Evolutionary conservation across 2,797 vertebrate species (phyloP).

Genomic region (Tympanoctomys barrerae): DNA sequence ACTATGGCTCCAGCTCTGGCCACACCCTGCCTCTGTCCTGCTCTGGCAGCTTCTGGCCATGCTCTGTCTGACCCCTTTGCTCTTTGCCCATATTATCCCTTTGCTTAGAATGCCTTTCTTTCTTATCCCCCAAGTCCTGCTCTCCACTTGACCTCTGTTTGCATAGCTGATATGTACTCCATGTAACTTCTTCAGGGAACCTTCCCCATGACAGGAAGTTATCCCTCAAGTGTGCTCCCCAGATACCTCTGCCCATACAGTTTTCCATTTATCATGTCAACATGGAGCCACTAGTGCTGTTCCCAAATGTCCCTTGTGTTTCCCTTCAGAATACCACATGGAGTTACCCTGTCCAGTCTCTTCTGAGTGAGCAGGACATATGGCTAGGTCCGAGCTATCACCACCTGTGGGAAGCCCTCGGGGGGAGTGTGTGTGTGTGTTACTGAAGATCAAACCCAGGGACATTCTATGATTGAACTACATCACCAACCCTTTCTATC

Average conservation of each 20-base stretch:
- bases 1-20: background rate
- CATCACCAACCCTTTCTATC: background rate
- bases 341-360: background rate
- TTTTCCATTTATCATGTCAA: background rate
- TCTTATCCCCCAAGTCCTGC: background rate
- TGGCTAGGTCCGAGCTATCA: background rate
- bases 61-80: background rate
- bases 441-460: background rate
- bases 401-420: background rate
- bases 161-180: background rate
- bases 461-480: background rate
- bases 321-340: background rate
- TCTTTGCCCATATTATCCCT: background rate
- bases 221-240: background rate
- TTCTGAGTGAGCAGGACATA: background rate
- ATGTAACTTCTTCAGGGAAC: background rate
- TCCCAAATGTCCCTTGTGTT: background rate
- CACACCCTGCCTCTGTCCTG: background rate
- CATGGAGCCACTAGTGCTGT: background rate
- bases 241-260: background rate
- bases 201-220: background rate
- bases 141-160: background rate
- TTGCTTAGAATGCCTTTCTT: background rate
- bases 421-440: background rate
- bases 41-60: background rate